Base-by-base conservation (phyloP, 2,888 invertebrate species). In the Caenorhabditis uteleia region DNA sequence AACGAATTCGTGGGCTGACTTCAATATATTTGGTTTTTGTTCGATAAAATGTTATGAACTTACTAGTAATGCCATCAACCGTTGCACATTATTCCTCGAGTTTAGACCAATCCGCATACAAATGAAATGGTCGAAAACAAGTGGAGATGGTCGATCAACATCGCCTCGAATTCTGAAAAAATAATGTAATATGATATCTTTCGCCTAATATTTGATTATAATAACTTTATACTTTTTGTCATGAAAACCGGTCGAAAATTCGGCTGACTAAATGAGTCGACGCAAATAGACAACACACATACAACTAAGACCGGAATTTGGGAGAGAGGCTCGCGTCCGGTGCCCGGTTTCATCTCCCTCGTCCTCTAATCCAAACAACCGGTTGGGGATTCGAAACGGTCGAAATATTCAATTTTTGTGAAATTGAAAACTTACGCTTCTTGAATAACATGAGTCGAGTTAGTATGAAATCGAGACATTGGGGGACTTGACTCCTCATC, bases 101-200 rank as follows among this genome's bases (percentile, higher is more conserved):
- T 70, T 70, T 14, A 70, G 42, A 2, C 70, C 70, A 27, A 70
- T 70, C 3, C 70, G 47, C 70, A 70, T 70, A 34, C 70, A 70
- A 55, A 70, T 70, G 46, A 70, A 70, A 39, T 70, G 70, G 33
- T 70, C 70, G 34, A 70, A 70, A 2, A 70, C 65, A 7, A 70
- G 29, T 12, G 70, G 70, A 10, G 64, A 58, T 7, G 57, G 53
- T 29, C 58, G 64, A 5, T 26, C 42, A 27, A 43, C n/a, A 27
- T 43, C 42, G 5, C 16, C 42, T 4, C 42, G 26, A 16, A 43
- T 43, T 12, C 42, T 43, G 42, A 12, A 43, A 27, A 27, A 4
- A 18, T 18, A 20, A 7, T 18, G 3, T 18, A 8, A 40, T n/a
- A n/a, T n/a, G n/a, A n/a, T n/a, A n/a, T n/a, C n/a, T n/a, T n/a